A percentile compares a stretch with the other conserved stretches of the same genome.
phyloP scores from a whole-genome alignment of 2,797 vertebrate genomes.

The Tympanoctomys barrerae region DNA sequence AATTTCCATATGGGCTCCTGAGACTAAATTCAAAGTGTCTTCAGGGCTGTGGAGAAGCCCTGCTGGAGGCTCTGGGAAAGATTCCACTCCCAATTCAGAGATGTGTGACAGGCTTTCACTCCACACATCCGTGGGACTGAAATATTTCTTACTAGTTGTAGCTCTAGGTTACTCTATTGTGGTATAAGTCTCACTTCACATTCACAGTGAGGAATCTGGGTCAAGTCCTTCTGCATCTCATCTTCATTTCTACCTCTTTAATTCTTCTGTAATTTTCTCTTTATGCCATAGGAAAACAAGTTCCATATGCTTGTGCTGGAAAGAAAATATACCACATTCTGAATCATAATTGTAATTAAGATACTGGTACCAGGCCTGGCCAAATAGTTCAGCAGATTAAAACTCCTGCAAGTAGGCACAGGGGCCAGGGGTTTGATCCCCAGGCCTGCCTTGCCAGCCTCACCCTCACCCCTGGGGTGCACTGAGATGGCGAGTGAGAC shows the following conservation, averaged over 20 bases:
- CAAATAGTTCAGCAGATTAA: no score
- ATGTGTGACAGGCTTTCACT: not conserved
- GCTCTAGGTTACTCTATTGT: not conserved
- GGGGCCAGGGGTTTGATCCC: no score
- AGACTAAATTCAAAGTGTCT: not conserved
- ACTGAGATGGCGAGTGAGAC: no score
- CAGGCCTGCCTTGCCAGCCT: no score
- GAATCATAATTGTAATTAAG: not conserved
- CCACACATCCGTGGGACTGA: not conserved
- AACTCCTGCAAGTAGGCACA: no score
- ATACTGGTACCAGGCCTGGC: no score
- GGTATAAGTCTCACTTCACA: rapidly evolving
- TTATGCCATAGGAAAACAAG: not conserved
- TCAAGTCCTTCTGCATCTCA: not conserved
- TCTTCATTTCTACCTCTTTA: not conserved
- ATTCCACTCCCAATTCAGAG: not conserved
- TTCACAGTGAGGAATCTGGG: not conserved
- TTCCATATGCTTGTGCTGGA: not conserved
- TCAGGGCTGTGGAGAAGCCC: not conserved
- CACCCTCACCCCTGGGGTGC: no score
- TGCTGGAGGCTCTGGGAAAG: not conserved
- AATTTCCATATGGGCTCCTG: not conserved
- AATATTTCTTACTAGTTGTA: not conserved
- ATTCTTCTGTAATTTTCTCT: not conserved
- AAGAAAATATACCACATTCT: not conserved